phyloP scores from a whole-genome alignment of 30 jellyfish, hydroid and myxozoan species.

The Aurelia sp. region DNA sequence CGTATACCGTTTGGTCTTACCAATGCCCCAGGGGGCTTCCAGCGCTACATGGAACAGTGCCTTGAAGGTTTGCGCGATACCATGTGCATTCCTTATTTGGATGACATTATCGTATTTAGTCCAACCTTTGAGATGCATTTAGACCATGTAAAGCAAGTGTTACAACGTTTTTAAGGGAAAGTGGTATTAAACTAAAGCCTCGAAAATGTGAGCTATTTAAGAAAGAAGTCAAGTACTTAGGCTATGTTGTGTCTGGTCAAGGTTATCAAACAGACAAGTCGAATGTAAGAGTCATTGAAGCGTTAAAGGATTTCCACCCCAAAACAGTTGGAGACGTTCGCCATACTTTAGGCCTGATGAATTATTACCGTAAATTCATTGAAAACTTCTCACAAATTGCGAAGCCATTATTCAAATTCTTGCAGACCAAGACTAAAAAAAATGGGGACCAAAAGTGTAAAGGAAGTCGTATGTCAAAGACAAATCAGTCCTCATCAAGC shows the following conservation, averaged over 20 bases:
- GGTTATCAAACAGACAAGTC: conserved; percentile 16
- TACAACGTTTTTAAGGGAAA: too few relatives aligned
- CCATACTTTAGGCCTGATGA: conserved; percentile 13
- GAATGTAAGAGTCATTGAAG: conserved; percentile 15
- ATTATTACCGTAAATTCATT: conserved; percentile 32
- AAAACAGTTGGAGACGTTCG: conserved; percentile 50
- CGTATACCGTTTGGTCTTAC: conserved; percentile 63
- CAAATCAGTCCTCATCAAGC: conserved; percentile 27
- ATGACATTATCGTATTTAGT: conserved; percentile 30
- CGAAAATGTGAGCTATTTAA: too few relatives aligned
- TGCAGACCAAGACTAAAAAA: conserved; percentile 17
- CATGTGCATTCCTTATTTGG: conserved; percentile 42
- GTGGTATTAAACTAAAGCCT: too few relatives aligned
- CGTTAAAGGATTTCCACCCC: background rate
- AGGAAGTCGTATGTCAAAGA: too few relatives aligned
- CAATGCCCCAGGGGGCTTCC: conserved; percentile 63
- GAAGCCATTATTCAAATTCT: conserved; percentile 41
- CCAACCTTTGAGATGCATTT: too few relatives aligned
- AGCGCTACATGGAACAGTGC: conserved; percentile 58
- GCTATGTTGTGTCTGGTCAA: background rate
- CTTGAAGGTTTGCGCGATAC: conserved; percentile 35
- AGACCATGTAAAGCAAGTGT: too few relatives aligned
- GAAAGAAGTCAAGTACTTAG: too few relatives aligned
- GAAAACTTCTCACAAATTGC: conserved; percentile 56
- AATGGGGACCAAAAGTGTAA: too few relatives aligned